These are phyloP conservation scores for Villa cingulata DNA, from an alignment of 2,888 invertebrate species.

Conservation along the genomic window DNA sequence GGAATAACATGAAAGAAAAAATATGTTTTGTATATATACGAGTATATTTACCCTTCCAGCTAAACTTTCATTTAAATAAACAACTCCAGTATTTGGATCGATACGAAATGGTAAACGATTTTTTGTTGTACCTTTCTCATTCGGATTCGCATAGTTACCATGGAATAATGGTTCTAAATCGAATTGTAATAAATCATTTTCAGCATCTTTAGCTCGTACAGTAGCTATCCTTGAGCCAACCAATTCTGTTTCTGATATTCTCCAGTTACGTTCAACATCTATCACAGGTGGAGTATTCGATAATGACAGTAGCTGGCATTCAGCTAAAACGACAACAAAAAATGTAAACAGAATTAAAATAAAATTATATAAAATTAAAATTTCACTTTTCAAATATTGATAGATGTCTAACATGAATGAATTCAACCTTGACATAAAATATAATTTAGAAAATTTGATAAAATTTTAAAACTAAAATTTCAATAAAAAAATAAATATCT, in stretches of 20 bases:
- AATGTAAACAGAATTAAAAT: no score
- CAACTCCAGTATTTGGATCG: slow-evolving; percentile 58
- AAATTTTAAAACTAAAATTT: no score
- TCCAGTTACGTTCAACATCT: slow-evolving; percentile 61
- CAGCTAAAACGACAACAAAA: slow-evolving; percentile 16
- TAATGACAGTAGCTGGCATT: slow-evolving; percentile 16
- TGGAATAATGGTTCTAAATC: slow-evolving; percentile 50
- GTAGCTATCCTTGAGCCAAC: slow-evolving; percentile 59
- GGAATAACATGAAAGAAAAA: not conserved
- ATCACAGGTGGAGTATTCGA: slow-evolving; percentile 47
- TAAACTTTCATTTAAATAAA: slow-evolving; percentile 66
- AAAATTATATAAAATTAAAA: no score
- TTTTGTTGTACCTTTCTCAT: slow-evolving; percentile 12
- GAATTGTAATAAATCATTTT: slow-evolving; percentile 49
- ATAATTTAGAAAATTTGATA: no score
- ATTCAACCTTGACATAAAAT: no score
- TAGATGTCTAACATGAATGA: no score
- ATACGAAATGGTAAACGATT: slow-evolving; percentile 56
- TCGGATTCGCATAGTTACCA: slow-evolving; percentile 20
- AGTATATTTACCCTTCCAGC: slow-evolving; percentile 51
- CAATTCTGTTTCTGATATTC: slow-evolving; percentile 52
- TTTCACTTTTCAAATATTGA: no score
- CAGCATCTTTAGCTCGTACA: slow-evolving; percentile 52
- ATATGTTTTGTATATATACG: no score
- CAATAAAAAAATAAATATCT: no score